phyloP scores from a whole-genome alignment of 2,797 vertebrate species.

The Gila robusta region DNA sequence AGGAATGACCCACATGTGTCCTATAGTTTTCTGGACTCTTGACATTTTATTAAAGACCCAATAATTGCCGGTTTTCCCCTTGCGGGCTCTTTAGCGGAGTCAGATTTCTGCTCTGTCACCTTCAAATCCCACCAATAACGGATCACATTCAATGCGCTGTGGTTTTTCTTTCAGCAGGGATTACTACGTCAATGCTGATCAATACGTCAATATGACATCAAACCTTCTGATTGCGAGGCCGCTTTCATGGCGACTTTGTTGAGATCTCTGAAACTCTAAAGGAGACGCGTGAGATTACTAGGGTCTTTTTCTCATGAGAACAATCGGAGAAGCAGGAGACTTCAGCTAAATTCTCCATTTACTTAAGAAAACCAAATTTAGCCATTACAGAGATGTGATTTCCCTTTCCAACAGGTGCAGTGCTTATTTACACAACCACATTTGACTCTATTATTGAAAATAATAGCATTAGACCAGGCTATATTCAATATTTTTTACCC shows the following conservation, averaged over 20 bases:
- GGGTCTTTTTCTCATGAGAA: constrained; percentile 9
- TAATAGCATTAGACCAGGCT: constrained; percentile 5
- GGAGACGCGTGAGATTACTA: not conserved
- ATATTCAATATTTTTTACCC: constrained; percentile 3
- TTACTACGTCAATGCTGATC: constrained; percentile 28
- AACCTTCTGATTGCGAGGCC: constrained; percentile 1
- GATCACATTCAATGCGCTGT: constrained; percentile 27
- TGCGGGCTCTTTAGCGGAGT: not conserved
- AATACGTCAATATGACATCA: constrained; percentile 26
- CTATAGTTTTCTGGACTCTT: constrained; percentile 23
- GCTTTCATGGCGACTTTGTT: not conserved
- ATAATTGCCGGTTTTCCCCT: constrained; percentile 9
- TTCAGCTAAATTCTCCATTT: not conserved
- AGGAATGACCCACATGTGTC: constrained; percentile 22
- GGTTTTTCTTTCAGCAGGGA: not conserved
- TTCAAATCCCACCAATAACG: constrained; percentile 23
- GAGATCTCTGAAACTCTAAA: constrained; percentile 11
- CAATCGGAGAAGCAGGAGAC: not conserved
- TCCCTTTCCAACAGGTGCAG: not conserved
- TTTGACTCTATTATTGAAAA: constrained; percentile 18
- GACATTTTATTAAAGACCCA: constrained; percentile 33
- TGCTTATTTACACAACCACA: constrained; percentile 19
- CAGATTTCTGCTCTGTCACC: constrained; percentile 7
- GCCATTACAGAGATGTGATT: not conserved
- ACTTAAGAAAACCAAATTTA: not conserved